A percentile compares a stretch with the other conserved stretches of the same genome.
Evolutionary conservation across 2,888 invertebrate species (phyloP).

Genomic region (Stenolophus ochropezus): DNA sequence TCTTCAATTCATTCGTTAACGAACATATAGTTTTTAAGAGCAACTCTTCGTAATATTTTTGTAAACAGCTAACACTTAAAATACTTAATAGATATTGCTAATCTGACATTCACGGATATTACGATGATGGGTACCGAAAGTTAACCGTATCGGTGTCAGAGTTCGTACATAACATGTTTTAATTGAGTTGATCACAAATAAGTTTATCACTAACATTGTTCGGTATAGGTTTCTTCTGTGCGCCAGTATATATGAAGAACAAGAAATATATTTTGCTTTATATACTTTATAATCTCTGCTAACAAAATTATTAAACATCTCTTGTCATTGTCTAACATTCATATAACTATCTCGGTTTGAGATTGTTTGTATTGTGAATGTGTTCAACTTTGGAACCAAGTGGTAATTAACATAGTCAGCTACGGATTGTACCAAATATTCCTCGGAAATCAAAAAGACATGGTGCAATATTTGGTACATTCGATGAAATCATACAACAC

Average conservation of each 20-base stretch:
- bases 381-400: background rate
- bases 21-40: conserved; percentile 51
- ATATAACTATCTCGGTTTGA: conserved; percentile 2
- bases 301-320: conserved; percentile 47
- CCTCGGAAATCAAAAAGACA: background rate
- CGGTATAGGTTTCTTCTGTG: conserved; percentile 46
- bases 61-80: conserved; percentile 68
- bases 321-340: conserved; percentile 30
- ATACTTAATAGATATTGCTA: conserved; percentile 69
- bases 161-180: conserved; percentile 51
- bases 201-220: conserved; percentile 53
- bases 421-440: conserved; percentile 46
- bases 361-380: conserved; percentile 20
- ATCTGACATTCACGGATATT: conserved; percentile 64
- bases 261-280: conserved; percentile 54
- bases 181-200: conserved; percentile 56
- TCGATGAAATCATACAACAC: conserved; percentile 28
- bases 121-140: conserved; percentile 34
- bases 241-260: conserved; percentile 47
- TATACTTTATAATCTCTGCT: conserved; percentile 45
- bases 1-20: conserved; percentile 46
- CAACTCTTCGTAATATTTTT: conserved; percentile 48
- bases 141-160: conserved; percentile 35
- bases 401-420: conserved; percentile 3
- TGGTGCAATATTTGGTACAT: conserved; percentile 45